phyloP scores from a whole-genome alignment of 2,888 invertebrate species.

The Megalurothrips usitatus region DNA sequence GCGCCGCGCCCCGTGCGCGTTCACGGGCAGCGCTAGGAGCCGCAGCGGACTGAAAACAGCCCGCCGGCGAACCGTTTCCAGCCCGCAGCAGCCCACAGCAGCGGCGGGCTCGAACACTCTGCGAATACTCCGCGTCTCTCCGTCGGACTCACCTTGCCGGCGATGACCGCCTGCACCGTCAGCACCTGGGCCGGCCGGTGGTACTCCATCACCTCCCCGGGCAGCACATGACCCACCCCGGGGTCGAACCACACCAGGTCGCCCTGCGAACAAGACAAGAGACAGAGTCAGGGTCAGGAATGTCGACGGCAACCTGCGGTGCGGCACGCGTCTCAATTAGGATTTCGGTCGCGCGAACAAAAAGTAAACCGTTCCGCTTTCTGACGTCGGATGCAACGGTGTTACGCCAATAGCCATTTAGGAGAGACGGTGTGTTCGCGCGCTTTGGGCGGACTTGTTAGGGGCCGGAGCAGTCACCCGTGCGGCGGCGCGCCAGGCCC shows the following conservation, averaged over 20 bases:
- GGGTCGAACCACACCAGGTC: constrained; percentile 94
- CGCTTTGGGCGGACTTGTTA: constrained; percentile 4
- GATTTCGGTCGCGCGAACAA: neutral
- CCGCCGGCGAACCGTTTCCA: too few species aligned
- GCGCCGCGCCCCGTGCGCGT: too few species aligned
- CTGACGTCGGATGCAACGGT: neutral
- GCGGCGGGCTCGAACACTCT: neutral
- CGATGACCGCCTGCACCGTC: constrained; percentile 82
- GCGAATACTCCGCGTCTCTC: neutral
- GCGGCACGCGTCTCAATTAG: too few species aligned
- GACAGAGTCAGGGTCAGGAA: too few species aligned
- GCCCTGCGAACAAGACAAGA: constrained; percentile 50
- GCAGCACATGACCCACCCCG: constrained; percentile 82
- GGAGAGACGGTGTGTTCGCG: too few species aligned
- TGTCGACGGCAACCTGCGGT: too few species aligned
- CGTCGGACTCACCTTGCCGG: constrained; percentile 65
- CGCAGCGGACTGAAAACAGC: too few species aligned
- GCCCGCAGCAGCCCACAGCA: neutral
- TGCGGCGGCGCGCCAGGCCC: neutral
- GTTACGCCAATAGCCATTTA: too few species aligned
- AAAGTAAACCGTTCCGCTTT: neutral
- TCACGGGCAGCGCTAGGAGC: too few species aligned
- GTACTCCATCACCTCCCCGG: constrained; percentile 85
- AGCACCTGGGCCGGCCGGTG: constrained; percentile 86
- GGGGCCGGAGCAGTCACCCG: neutral